Conservation (phyloP, 2,113 vertebrate genomes). For the Strigops habroptila region DNA sequence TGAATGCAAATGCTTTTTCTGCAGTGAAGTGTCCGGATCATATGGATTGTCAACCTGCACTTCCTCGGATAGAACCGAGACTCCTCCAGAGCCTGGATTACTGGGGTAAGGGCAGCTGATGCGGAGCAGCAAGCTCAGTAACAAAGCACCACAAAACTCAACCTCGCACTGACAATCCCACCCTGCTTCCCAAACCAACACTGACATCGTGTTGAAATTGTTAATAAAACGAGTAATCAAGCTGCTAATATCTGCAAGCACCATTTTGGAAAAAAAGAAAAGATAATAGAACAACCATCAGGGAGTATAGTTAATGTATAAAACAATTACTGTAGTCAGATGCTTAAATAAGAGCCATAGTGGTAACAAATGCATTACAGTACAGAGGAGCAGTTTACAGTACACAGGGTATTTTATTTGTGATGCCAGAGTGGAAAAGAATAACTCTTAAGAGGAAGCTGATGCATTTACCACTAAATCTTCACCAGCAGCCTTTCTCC, state of each 20-base stretch:
- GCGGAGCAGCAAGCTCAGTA: fast-evolving
- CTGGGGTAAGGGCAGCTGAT: neutral
- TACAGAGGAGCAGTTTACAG: neutral
- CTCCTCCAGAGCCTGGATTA: neutral
- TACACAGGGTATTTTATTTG: neutral
- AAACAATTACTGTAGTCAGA: conserved; percentile 41
- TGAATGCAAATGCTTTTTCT: neutral
- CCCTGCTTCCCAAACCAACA: neutral
- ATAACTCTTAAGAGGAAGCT: neutral
- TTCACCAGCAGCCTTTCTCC: neutral
- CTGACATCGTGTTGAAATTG: neutral
- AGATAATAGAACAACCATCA: conserved; percentile 14
- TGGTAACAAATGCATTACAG: neutral
- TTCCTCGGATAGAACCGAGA: fast-evolving
- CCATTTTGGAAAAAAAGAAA: neutral
- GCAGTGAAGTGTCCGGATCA: neutral
- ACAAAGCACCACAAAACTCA: neutral
- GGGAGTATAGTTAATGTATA: conserved; percentile 41
- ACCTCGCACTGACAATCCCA: fast-evolving
- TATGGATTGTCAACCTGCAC: fast-evolving
- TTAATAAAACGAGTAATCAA: neutral
- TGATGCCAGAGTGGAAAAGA: neutral
- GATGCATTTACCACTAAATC: neutral
- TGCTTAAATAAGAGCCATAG: conserved; percentile 47
- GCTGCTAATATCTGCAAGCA: conserved; percentile 10